A percentile compares a stretch with the other conserved stretches of the same genome.
phyloP scores from a whole-genome alignment of 2,113 vertebrate genomes.

The Syngnathoides biaculeatus region DNA sequence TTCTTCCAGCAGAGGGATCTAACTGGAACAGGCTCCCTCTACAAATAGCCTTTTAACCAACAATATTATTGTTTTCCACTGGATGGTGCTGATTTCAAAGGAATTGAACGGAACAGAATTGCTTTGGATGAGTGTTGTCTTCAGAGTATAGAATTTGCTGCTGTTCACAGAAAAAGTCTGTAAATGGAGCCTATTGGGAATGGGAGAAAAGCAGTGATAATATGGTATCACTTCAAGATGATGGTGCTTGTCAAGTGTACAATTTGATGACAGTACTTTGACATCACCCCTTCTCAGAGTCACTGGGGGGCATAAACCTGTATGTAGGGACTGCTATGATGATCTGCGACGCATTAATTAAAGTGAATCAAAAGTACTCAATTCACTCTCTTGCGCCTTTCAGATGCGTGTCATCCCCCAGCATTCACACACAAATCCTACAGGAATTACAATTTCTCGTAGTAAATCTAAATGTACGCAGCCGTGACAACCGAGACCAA shows the following conservation, averaged over 20 bases:
- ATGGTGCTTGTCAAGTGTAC: too few species aligned
- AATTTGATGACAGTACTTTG: too few species aligned
- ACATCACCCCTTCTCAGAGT: not conserved
- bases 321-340: not conserved
- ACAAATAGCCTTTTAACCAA: conserved; percentile 11
- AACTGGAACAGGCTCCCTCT: conserved; percentile 13
- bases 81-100: conserved; percentile 57
- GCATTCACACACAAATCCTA: not conserved
- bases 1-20: conserved; percentile 68
- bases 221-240: too few species aligned
- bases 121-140: conserved; percentile 25
- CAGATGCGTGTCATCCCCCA: not conserved
- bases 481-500: conserved; percentile 6
- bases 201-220: not conserved
- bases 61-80: conserved; percentile 47
- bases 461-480: conserved; percentile 2
- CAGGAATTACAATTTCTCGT: not conserved
- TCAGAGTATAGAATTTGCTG: conserved; percentile 25
- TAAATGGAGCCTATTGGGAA: not conserved
- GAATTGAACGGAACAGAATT: not conserved
- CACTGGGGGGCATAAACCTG: not conserved
- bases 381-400: not conserved
- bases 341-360: not conserved
- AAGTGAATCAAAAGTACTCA: not conserved
- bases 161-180: conserved; percentile 14